These are phyloP conservation scores for Hydractinia echinata DNA, from an alignment of 30 jellyfish, hydroid and myxozoan species.

Conservation along the genomic window DNA sequence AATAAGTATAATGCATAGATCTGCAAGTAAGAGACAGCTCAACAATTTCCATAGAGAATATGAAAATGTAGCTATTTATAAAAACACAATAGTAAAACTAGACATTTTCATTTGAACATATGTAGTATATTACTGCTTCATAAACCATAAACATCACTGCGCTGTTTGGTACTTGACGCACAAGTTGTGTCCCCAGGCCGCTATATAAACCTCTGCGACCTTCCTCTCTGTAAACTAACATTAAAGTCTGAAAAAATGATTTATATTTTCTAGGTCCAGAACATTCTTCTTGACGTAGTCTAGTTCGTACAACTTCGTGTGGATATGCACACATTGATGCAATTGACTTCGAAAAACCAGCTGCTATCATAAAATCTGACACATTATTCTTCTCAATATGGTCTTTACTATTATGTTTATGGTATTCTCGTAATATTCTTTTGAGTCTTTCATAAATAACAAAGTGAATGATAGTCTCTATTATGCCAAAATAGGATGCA, in stretches of 20 bases:
- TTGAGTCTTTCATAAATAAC: constrained; percentile 91
- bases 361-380: constrained; percentile 95
- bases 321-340: constrained; percentile 96
- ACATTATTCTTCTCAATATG: constrained; percentile 59
- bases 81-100: background rate
- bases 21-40: no score
- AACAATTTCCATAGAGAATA: background rate
- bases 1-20: no score
- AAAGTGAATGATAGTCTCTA: constrained; percentile 93
- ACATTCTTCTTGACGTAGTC: constrained; percentile 88
- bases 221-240: constrained; percentile 74
- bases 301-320: constrained; percentile 96
- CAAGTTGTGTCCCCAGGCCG: constrained; percentile 86
- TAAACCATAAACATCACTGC: constrained; percentile 86
- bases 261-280: constrained; percentile 52
- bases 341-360: constrained; percentile 84
- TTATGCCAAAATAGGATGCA: constrained; percentile 91
- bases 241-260: constrained; percentile 76
- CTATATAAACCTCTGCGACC: constrained; percentile 88
- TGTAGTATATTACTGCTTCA: constrained; percentile 47
- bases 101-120: background rate
- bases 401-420: constrained; percentile 47
- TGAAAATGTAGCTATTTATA: background rate
- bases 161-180: constrained; percentile 90
- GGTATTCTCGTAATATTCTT: constrained; percentile 55